Evolutionary conservation across 1,140 invertebrate genomes (phyloP).

Genomic region (Heliconius nattereri): DNA sequence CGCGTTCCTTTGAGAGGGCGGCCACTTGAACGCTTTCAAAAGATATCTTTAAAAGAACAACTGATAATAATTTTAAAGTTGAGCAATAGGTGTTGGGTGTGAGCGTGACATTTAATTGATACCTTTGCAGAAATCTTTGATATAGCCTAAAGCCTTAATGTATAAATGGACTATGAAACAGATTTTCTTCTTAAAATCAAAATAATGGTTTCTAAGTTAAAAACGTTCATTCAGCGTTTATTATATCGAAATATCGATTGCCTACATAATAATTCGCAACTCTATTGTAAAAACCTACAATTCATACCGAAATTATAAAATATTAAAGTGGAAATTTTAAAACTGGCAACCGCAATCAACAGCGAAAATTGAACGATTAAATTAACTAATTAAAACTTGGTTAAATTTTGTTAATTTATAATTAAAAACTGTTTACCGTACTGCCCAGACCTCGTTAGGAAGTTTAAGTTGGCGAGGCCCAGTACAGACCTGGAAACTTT

Average conservation of each 20-base stretch:
- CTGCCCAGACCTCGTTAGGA: conserved; percentile 31
- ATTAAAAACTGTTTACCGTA: conserved; percentile 49
- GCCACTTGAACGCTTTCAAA: conserved; percentile 21
- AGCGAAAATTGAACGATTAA: conserved; percentile 31
- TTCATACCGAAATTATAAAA: background rate
- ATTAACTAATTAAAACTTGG: conserved; percentile 52
- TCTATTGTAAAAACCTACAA: background rate
- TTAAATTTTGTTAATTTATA: conserved; percentile 47
- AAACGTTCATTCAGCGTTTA: too few species aligned
- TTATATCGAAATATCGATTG: too few species aligned
- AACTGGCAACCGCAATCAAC: conserved; percentile 36
- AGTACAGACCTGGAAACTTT: conserved; percentile 7
- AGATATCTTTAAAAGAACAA: conserved; percentile 23
- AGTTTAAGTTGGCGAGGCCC: conserved; percentile 20
- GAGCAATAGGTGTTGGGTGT: background rate
- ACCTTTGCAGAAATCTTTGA: too few species aligned
- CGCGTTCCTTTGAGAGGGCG: conserved; percentile 48
- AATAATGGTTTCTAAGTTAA: too few species aligned
- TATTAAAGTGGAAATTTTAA: conserved; percentile 20
- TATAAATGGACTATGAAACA: too few species aligned
- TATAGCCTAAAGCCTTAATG: too few species aligned
- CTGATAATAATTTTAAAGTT: conserved; percentile 19
- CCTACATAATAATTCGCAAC: too few species aligned
- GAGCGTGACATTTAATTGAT: conserved; percentile 19
- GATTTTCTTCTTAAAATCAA: too few species aligned